These are phyloP conservation scores for Tenualosa thibaudeaui DNA, from an alignment of 2,797 vertebrate genomes.

Conservation along the genomic window DNA sequence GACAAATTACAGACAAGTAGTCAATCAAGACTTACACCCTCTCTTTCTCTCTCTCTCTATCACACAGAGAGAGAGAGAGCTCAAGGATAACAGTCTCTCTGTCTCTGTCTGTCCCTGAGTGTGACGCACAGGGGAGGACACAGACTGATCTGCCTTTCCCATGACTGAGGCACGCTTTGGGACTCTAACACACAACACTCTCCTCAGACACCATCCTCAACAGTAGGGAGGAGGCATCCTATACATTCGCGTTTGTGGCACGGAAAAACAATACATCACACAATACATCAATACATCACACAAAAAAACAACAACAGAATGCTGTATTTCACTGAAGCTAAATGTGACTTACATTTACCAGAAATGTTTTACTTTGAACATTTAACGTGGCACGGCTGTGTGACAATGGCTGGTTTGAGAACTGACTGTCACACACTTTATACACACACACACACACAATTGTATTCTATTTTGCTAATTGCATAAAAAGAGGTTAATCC, in stretches of 20 bases:
- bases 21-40: background rate
- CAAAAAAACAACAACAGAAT: background rate
- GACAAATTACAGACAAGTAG: background rate
- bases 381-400: too few relatives aligned
- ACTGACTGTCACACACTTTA: too few relatives aligned
- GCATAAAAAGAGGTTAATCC: background rate
- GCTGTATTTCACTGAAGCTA: too few relatives aligned
- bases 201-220: too few relatives aligned
- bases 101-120: background rate
- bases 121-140: background rate
- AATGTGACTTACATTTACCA: too few relatives aligned
- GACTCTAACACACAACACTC: background rate
- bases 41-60: background rate
- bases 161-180: background rate
- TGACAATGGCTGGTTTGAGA: too few relatives aligned
- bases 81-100: background rate
- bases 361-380: too few relatives aligned
- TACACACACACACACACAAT: background rate
- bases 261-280: background rate
- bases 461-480: too few relatives aligned
- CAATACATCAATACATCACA: background rate
- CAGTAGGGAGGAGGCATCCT: too few relatives aligned
- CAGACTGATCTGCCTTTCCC: background rate
- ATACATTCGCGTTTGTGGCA: background rate
- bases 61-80: conserved; percentile 19